Base-by-base conservation (phyloP, 2,888 invertebrate genomes). In the Drosophila atripex region DNA sequence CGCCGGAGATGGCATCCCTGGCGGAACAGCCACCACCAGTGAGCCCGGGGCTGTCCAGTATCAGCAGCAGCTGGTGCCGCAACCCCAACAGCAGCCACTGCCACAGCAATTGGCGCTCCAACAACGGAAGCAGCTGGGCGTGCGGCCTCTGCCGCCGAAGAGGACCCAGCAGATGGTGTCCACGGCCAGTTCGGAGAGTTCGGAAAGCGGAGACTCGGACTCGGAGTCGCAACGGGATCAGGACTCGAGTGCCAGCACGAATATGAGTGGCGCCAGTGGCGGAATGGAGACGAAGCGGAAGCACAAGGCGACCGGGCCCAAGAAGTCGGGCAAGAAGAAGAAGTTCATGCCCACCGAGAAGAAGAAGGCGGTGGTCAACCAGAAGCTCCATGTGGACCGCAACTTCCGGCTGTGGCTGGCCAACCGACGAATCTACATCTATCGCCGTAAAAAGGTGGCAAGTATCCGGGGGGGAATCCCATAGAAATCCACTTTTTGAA, bases 331-430 rank as follows among this genome's bases (percentile, higher is more conserved):
- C 12, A 75, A 68, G 5, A 78, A 70, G 21, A 75, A 66, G 39
- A 85, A 73, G 30, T 54, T 35, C 9, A 72, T 78, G 86, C 55
- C 68, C 12, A 78, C 51, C 3, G 73, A 79, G 32, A 74, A 52
- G 23, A 28, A 32, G n/a, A 75, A 75, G 28, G 5, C 41, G 4
- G 21, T 21, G 6, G 11, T 49, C 1, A 52, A 54, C 23, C 65
- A 59, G 7, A 84, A 82, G 45, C 41, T 68, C 32, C 86, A 75
- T 3, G 60, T 86, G 47, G 75, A 55, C 54, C 78, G 88, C 25
- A 86, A 77, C 30, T 68, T 89, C 25, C 83, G 90, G 7, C 70
- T 88, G 52, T 89, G 89, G 89, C 64, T 89, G 68, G 83, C 74
- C 23, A 80, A 85, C 38, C 79, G 88, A 35, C 77, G 85, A 18